A percentile compares a stretch with the other conserved stretches of the same genome.
Evolutionary conservation across 2,888 invertebrate genomes (phyloP).

Genomic region (Linnaemya tessellans): DNA sequence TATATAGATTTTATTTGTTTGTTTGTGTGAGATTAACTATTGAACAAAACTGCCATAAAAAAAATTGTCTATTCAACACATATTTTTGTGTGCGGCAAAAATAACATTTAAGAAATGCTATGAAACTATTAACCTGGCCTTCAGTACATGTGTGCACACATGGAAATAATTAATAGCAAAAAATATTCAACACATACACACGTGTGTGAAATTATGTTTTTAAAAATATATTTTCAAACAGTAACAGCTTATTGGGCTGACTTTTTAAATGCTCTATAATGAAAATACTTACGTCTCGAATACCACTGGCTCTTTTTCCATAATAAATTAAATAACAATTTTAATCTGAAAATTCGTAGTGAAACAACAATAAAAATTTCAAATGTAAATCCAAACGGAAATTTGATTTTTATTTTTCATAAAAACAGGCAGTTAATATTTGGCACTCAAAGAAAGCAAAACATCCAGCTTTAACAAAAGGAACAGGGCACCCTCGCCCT

Average conservation of each 20-base stretch:
- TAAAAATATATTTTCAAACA: background rate
- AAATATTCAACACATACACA: background rate
- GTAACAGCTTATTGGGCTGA: background rate
- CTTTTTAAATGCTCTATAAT: too few relatives aligned
- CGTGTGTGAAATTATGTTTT: background rate
- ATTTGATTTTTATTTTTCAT: too few relatives aligned
- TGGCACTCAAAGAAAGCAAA: too few relatives aligned
- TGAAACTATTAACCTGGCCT: conserved; percentile 50
- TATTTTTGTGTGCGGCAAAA: conserved; percentile 19
- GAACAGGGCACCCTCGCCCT: too few relatives aligned
- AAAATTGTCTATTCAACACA: conserved; percentile 29
- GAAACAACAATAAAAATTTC: too few relatives aligned
- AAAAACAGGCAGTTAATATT: too few relatives aligned
- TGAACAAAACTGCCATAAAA: conserved; percentile 1
- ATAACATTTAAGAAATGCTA: conserved; percentile 48
- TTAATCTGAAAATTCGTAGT: too few relatives aligned
- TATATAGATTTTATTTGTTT: background rate
- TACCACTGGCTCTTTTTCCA: too few relatives aligned
- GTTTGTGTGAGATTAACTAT: background rate
- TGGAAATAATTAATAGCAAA: background rate
- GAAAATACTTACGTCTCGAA: too few relatives aligned
- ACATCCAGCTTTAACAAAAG: too few relatives aligned
- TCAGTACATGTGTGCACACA: background rate
- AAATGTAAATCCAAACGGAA: too few relatives aligned
- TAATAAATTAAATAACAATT: too few relatives aligned